Base-by-base conservation (phyloP, 2,888 invertebrate species). In the Heliconius erato region DNA sequence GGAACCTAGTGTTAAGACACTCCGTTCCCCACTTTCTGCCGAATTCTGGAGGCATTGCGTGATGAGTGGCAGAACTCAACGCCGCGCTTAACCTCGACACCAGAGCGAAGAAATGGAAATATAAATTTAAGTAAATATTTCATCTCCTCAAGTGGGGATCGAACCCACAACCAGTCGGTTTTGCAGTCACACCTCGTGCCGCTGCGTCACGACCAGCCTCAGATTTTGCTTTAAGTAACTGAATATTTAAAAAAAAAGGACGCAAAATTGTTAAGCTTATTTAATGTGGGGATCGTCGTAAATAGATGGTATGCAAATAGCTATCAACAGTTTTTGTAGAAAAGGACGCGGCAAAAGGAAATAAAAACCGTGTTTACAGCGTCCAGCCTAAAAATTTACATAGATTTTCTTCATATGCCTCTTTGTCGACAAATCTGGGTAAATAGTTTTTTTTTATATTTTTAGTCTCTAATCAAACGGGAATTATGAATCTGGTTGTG, bases 261-360 rank as follows among this genome's bases (percentile, higher is more conserved):
- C 69, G 80, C 11, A n/a, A 63, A 81, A 77, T 68, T 80, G 44
- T 80, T 74, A 67, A 59, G 81, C 67, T 83, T 80, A 79, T 83
- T 82, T 74, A 78, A 84, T 83, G 74, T 82, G 84, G 79, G 76
- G 82, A 71, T 80, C 79, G 78, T 84, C 79, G 84, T 85, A 86
- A 84, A 84, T 83, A 83, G 82, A 74, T 79, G 81, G 85, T 81
- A 74, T 87, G 88, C 85, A 79, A 85, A 85, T 85, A 87, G 86
- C 87, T 86, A 83, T 84, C 85, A 85, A 84, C 82, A 81, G 82
- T 83, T 84, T 84, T 86, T 82, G 83, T 84, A 84, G 80, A 85
- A 85, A 84, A 84, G 78, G 77, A 76, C 83, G 74, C 81, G 82
- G 83, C 82, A 83, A 85, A 81, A 79, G 79, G 65, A 79, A 81